Evolutionary conservation across 1,140 invertebrate species (phyloP).

Genomic region (Hylaeus anthracinus): DNA sequence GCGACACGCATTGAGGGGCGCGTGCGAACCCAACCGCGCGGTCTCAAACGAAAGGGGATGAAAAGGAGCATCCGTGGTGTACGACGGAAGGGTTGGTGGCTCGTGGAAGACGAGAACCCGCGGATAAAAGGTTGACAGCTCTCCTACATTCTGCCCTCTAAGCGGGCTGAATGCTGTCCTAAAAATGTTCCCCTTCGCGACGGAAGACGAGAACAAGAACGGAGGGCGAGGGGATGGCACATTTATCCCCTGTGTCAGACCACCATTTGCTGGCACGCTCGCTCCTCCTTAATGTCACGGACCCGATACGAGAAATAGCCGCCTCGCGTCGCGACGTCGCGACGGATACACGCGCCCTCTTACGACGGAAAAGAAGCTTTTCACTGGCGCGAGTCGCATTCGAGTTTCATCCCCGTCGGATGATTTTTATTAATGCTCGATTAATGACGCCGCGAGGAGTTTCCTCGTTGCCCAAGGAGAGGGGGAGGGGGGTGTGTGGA

Average conservation of each 20-base stretch:
- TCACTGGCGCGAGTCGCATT: background rate
- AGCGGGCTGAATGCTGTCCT: conserved; percentile 55
- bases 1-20: background rate
- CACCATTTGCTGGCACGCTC: conserved; percentile 51
- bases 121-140: conserved; percentile 56
- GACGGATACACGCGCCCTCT: background rate
- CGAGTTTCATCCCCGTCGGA: conserved; percentile 15
- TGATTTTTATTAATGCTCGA: conserved; percentile 32
- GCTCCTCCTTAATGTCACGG: conserved; percentile 57
- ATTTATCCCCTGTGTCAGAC: conserved; percentile 51
- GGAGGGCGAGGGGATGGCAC: conserved; percentile 6
- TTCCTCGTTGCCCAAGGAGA: no score
- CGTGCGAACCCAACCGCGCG: background rate
- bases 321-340: background rate
- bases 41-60: background rate
- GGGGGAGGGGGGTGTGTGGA: no score
- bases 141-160: conserved; percentile 51
- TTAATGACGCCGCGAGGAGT: background rate
- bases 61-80: background rate
- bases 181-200: conserved; percentile 50
- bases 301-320: conserved; percentile 47
- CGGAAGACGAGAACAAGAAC: conserved; percentile 25
- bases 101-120: background rate
- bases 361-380: background rate
- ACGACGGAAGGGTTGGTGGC: background rate